These are phyloP conservation scores for Mus caroli DNA, from an alignment of 2,797 vertebrate genomes.

Conservation along the genomic window DNA sequence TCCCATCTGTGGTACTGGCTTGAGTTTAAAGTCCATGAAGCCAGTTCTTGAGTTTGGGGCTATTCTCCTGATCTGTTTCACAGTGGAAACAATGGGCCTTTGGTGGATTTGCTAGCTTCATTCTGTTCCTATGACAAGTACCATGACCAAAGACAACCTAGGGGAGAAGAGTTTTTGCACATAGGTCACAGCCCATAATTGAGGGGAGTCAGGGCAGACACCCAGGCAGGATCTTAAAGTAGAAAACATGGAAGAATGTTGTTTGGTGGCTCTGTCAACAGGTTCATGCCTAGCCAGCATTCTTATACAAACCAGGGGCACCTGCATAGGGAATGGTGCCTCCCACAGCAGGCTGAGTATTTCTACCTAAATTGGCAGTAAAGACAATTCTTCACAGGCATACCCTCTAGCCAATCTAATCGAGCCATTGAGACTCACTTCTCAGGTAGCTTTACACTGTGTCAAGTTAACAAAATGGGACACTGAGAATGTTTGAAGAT, in stretches of 20 bases:
- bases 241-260: neutral
- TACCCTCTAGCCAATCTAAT: neutral
- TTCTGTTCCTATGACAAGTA: neutral
- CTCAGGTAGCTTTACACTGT: neutral
- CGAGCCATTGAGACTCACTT: neutral
- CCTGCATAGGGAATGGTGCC: neutral
- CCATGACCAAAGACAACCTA: neutral
- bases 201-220: neutral
- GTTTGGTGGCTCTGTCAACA: neutral
- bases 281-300: too few species aligned
- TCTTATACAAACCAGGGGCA: neutral
- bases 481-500: neutral
- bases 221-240: neutral
- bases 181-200: neutral
- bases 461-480: neutral
- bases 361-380: neutral
- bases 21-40: neutral
- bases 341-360: neutral
- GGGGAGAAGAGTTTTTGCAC: neutral
- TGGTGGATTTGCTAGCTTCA: neutral
- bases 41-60: neutral
- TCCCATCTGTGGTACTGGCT: neutral
- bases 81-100: neutral
- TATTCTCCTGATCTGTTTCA: constrained; percentile 32
- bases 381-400: neutral